phyloP scores from a whole-genome alignment of 2,113 vertebrate species.

The Cebus imitator region DNA sequence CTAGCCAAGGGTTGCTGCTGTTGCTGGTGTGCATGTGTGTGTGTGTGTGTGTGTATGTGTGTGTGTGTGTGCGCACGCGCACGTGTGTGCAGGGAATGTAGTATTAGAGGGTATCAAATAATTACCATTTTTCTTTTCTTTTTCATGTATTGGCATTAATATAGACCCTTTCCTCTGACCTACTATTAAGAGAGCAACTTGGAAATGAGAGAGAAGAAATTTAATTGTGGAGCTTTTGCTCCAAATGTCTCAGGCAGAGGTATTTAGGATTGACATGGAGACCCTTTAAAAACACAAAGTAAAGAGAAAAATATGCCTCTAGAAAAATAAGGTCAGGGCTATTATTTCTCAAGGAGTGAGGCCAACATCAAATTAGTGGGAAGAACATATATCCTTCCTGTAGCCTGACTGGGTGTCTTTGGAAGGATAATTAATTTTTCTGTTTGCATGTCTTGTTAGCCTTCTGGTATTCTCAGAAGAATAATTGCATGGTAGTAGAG shows the following conservation, averaged over 20 bases:
- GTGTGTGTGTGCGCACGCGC: background rate
- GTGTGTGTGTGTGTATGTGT: background rate
- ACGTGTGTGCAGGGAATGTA: background rate
- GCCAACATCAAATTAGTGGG: background rate
- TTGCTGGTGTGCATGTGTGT: background rate
- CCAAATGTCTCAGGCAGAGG: background rate
- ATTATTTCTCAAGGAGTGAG: background rate
- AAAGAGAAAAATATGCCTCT: background rate
- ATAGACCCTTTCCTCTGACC: background rate
- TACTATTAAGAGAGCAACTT: background rate
- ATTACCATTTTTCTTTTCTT: background rate
- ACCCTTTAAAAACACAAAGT: background rate
- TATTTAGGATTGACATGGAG: background rate
- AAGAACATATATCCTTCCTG: background rate
- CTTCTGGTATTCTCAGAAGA: background rate
- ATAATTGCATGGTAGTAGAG: background rate
- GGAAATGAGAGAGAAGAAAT: conserved; percentile 14
- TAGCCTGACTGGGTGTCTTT: background rate
- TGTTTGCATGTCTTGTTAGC: background rate
- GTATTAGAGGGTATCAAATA: background rate
- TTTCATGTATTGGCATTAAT: background rate
- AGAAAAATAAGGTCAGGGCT: background rate
- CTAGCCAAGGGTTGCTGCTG: background rate
- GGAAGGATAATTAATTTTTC: background rate
- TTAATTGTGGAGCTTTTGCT: background rate